phyloP scores from a whole-genome alignment of 2,113 vertebrate genomes.

The Engraulis encrasicolus region DNA sequence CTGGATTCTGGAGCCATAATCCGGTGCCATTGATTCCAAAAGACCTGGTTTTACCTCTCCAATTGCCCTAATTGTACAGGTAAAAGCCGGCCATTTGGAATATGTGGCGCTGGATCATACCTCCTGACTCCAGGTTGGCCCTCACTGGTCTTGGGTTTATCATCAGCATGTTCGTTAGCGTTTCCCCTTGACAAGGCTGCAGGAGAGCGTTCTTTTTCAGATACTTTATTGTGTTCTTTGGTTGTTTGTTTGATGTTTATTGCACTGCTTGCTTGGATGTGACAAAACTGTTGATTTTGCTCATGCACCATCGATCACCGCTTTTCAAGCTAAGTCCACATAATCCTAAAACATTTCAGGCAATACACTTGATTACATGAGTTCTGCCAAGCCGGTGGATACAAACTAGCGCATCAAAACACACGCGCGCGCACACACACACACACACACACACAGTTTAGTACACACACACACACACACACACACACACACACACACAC shows the following conservation, averaged over 20 bases:
- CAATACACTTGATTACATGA: slow-evolving; percentile 59
- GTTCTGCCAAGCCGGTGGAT: slow-evolving; percentile 46
- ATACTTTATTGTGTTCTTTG: slow-evolving; percentile 42
- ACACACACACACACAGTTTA: slow-evolving; percentile 12
- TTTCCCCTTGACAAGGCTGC: not conserved
- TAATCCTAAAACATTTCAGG: slow-evolving; percentile 55
- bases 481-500: slow-evolving; percentile 25
- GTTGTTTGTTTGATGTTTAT: slow-evolving; percentile 29
- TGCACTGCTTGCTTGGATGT: not conserved
- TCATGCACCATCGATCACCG: slow-evolving; percentile 39
- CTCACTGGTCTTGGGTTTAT: too few species aligned
- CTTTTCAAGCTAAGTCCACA: slow-evolving; percentile 29
- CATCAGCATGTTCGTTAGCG: not conserved
- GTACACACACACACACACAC: too few species aligned
- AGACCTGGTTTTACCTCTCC: too few species aligned
- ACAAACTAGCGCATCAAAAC: slow-evolving; percentile 14
- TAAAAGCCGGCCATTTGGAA: too few species aligned
- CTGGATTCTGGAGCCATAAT: too few species aligned
- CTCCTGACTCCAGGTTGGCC: too few species aligned
- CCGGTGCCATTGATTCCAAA: too few species aligned
- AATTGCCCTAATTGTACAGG: too few species aligned
- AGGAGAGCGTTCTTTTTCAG: not conserved
- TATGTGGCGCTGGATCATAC: too few species aligned
- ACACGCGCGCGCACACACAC: slow-evolving; percentile 24
- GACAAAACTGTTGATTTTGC: slow-evolving; percentile 7